phyloP scores from a whole-genome alignment of 2,888 invertebrate genomes.

The Tenthredo mesomela region DNA sequence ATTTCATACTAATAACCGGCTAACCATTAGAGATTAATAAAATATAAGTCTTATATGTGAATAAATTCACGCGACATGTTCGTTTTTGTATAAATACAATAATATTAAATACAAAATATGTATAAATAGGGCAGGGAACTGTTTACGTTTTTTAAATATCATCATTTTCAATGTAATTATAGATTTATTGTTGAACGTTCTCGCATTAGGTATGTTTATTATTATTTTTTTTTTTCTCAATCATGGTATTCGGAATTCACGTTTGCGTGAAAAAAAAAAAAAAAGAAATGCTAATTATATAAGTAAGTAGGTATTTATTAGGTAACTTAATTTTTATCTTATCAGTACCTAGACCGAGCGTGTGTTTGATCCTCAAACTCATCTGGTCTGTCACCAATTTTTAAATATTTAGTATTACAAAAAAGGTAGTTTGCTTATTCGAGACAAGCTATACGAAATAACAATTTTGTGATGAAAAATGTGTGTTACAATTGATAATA shows the following conservation, averaged over 20 bases:
- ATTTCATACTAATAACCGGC: slow-evolving; percentile 11
- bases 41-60: slow-evolving; percentile 17
- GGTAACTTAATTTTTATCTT: slow-evolving; percentile 47
- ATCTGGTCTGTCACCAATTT: slow-evolving; percentile 4
- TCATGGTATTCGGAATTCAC: background rate
- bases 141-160: background rate
- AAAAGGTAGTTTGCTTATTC: slow-evolving; percentile 3
- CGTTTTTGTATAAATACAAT: background rate
- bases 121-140: slow-evolving; percentile 35
- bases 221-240: background rate
- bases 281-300: background rate
- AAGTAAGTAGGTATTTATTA: slow-evolving; percentile 39
- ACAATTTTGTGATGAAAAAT: slow-evolving; percentile 12
- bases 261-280: background rate
- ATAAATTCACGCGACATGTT: slow-evolving; percentile 22
- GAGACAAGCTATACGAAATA: background rate
- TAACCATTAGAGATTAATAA: slow-evolving; percentile 23
- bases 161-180: background rate
- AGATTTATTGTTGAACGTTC: background rate
- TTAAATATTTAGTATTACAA: background rate
- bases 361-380: background rate
- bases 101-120: background rate
- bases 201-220: background rate
- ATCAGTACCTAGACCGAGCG: slow-evolving; percentile 19
- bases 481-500: slow-evolving; percentile 8